Base-by-base conservation (phyloP, 2,888 invertebrate species). In the Neoscelio sp. region DNA sequence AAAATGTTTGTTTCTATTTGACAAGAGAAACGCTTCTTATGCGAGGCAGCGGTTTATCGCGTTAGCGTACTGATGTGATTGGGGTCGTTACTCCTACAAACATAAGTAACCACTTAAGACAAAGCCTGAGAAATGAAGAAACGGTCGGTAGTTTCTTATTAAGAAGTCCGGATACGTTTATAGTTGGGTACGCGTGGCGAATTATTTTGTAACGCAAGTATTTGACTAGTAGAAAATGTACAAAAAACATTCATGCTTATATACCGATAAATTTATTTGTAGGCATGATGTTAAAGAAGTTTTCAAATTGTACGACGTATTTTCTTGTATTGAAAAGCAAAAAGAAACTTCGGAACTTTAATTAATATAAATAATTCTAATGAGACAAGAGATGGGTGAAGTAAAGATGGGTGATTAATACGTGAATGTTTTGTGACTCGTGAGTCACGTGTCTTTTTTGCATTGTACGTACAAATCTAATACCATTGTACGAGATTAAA, bases 101-200 rank as follows among this genome's bases (percentile, higher is more conserved):
- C 46, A 8, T 38, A 12, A 33, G 33, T 33, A 33, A 17, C 3
- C 18, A 33, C 33, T 18, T 20, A 7, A 38, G 54, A 62, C 73
- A 56, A 54, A 62, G 54, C 17, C 6, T 10, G 8, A 10, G 12
- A 6, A 12, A 28, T 4, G 26, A 28, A n/a, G 28, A 13, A n/a
- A 48, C 46, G 10, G 54, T n/a, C 10, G 13, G 17, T 18, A 10
- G 23, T 20, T 35, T 6, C 35, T 56, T 48, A 64, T 73, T 73
- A 40, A 46, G 35, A 18, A 65, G 58, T 65, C 74, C 28, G 40
- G 44, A 28, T 74, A 46, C 74, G 74, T 65, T 73, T 74, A 26
- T 26, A 18, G 33, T 44, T 40, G 18, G 56, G 65, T 56, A 65
- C 54, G 58, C 35, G 50, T 62, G 42, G 60, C 62, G 71, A 71